phyloP scores from a whole-genome alignment of 1,140 invertebrate species.

The Heliconius congener region DNA sequence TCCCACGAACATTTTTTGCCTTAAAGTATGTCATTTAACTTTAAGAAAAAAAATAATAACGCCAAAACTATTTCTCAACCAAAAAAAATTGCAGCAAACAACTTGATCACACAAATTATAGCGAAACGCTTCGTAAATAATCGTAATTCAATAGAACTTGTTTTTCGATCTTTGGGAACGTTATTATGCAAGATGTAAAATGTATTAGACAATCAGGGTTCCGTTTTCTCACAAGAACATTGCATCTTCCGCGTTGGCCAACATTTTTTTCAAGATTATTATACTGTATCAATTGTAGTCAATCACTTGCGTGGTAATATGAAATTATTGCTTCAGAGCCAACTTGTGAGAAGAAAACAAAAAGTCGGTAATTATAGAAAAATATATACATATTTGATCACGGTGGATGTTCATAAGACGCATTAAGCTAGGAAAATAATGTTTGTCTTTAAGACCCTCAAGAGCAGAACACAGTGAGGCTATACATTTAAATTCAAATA shows the following conservation, averaged over 20 bases:
- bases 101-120: neutral
- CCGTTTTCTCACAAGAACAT: conserved; percentile 30
- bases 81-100: neutral
- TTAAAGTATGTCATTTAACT: neutral
- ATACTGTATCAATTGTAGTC: conserved; percentile 30
- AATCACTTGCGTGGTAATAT: conserved; percentile 22
- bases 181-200: conserved; percentile 2
- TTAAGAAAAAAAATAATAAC: neutral
- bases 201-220: conserved; percentile 10
- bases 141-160: conserved; percentile 5
- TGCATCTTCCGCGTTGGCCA: conserved; percentile 36
- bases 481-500: neutral
- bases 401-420: neutral
- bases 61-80: conserved; percentile 5
- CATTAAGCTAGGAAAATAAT: no score
- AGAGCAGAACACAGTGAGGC: no score
- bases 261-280: conserved; percentile 31
- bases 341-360: neutral
- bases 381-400: neutral
- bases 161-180: conserved; percentile 1
- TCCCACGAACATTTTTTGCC: neutral
- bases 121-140: neutral
- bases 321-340: neutral
- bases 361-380: neutral
- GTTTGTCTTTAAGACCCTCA: no score